Evolutionary conservation across 2,113 vertebrate genomes (phyloP).

Genomic region (Percopsis transmontana): DNA sequence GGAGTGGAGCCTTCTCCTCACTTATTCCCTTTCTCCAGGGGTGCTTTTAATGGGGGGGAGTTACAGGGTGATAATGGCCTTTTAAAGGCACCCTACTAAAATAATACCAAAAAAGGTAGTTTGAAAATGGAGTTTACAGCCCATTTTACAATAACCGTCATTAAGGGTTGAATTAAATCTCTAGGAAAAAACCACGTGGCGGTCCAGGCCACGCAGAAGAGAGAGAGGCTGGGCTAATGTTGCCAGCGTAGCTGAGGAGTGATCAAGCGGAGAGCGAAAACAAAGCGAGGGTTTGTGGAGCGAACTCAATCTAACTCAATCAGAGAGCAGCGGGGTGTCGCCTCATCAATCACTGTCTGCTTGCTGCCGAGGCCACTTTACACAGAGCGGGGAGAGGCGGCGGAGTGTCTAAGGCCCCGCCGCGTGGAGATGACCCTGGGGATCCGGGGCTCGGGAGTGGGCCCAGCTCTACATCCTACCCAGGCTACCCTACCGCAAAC

Average conservation of each 20-base stretch:
- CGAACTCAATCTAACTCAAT: slow-evolving; percentile 71
- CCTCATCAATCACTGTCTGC: slow-evolving; percentile 78
- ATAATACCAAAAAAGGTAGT: slow-evolving; percentile 50
- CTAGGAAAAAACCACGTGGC: slow-evolving; percentile 28
- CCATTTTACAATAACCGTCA: slow-evolving; percentile 39
- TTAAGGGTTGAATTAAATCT: slow-evolving; percentile 34
- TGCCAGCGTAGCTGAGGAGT: slow-evolving; percentile 56
- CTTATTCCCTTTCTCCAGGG: slow-evolving; percentile 13
- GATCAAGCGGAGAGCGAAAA: slow-evolving; percentile 67
- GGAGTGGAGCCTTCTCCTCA: slow-evolving; percentile 16
- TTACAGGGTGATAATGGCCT: slow-evolving; percentile 41
- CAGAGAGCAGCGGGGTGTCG: slow-evolving; percentile 62
- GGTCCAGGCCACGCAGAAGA: too few relatives aligned
- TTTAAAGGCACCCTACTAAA: slow-evolving; percentile 42
- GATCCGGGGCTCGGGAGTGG: slow-evolving; percentile 20
- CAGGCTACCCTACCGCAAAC: slow-evolving; percentile 46
- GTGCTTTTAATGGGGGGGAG: slow-evolving; percentile 11
- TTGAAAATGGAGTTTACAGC: slow-evolving; percentile 44
- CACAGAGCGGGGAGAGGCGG: slow-evolving; percentile 38
- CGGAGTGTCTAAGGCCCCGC: slow-evolving; percentile 22
- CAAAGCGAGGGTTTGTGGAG: slow-evolving; percentile 59
- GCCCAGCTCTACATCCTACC: slow-evolving; percentile 35
- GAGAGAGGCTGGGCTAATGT: slow-evolving; percentile 30
- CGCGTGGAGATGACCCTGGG: slow-evolving; percentile 47
- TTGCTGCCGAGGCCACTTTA: slow-evolving; percentile 44